Conservation (phyloP, 2,113 vertebrate species). For the Eptatretus burgeri region DNA sequence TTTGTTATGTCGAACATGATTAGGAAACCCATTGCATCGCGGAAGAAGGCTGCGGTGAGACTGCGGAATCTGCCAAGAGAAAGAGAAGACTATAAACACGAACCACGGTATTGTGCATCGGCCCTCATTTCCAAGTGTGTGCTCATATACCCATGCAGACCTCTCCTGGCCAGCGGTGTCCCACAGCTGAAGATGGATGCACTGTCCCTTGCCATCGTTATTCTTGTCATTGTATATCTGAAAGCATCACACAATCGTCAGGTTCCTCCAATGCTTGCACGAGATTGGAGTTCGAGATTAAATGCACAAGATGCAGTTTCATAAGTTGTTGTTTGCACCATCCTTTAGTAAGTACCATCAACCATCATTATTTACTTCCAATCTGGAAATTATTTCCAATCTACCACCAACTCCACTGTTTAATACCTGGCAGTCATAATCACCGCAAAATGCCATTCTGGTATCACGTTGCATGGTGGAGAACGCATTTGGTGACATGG, state of each 20-base stretch:
- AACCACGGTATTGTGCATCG: background rate
- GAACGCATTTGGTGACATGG: no score
- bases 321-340: no score
- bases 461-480: no score
- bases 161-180: conserved; percentile 3
- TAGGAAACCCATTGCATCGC: conserved; percentile 1
- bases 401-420: no score
- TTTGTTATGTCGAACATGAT: conserved; percentile 1
- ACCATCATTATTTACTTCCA: no score
- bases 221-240: background rate
- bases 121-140: background rate
- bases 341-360: no score
- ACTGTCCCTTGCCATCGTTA: background rate
- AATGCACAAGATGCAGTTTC: no score
- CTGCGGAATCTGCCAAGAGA: conserved; percentile 1
- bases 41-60: background rate
- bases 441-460: no score
- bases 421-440: no score
- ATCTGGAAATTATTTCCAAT: no score
- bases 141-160: background rate
- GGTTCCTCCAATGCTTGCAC: no score
- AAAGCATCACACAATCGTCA: background rate
- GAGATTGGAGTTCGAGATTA: no score
- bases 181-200: conserved; percentile 3
- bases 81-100: background rate